Conservation (phyloP, 30 jellyfish, hydroid and myxozoan genomes). For the Catostylus mosaicus region DNA sequence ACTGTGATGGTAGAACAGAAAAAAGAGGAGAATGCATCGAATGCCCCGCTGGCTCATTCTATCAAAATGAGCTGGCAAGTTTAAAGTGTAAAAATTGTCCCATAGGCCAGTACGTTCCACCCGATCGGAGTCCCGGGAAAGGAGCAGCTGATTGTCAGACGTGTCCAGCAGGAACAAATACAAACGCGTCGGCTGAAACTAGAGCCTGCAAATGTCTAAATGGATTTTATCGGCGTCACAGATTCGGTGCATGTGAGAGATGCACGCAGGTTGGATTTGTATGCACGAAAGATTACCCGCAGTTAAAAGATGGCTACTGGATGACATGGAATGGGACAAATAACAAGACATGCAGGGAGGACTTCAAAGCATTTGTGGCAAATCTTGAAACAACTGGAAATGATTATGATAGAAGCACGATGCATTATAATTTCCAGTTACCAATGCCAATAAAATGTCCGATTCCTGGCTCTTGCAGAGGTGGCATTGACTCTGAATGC, state of each 20-base stretch:
- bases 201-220: constrained; percentile 53
- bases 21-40: constrained; percentile 3
- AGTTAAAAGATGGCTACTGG: constrained; percentile 46
- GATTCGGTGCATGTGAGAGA: constrained; percentile 48
- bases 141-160: constrained; percentile 37
- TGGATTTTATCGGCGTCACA: constrained; percentile 20
- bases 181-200: constrained; percentile 23
- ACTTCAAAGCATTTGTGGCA: constrained; percentile 11
- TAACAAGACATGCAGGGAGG: constrained; percentile 6
- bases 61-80: constrained; percentile 48
- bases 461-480: constrained; percentile 53
- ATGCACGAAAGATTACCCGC: constrained; percentile 39
- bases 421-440: neutral
- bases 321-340: constrained; percentile 18
- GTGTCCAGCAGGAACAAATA: constrained; percentile 59
- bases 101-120: constrained; percentile 51
- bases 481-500: constrained; percentile 53
- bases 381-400: constrained; percentile 23
- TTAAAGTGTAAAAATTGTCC: constrained; percentile 41
- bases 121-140: constrained; percentile 40
- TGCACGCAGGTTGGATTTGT: constrained; percentile 29
- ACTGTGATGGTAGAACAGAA: neutral
- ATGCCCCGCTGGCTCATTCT: constrained; percentile 57
- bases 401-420: constrained; percentile 21
- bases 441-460: constrained; percentile 58